These are phyloP conservation scores for Saccostrea echinata DNA, from an alignment of 1,140 invertebrate genomes.

Conservation along the genomic window DNA sequence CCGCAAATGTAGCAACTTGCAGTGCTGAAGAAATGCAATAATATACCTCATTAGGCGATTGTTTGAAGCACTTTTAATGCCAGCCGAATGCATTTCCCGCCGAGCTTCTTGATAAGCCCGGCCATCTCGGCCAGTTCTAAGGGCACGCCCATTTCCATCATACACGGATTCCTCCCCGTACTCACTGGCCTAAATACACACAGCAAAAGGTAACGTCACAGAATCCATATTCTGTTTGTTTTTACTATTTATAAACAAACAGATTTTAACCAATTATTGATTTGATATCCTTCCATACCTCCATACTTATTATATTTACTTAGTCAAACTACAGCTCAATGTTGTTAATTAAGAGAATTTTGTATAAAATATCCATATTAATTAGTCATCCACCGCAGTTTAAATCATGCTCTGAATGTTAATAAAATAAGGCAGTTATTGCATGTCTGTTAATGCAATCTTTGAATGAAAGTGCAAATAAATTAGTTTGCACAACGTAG, in stretches of 20 bases:
- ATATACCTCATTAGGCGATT: conserved; percentile 25
- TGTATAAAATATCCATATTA: neutral
- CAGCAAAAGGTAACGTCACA: neutral
- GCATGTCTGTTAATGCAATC: neutral
- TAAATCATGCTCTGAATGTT: neutral
- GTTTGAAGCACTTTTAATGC: conserved; percentile 11
- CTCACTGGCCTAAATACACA: conserved; percentile 40
- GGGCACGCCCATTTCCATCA: conserved; percentile 24
- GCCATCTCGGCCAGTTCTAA: conserved; percentile 38
- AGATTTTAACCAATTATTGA: no score
- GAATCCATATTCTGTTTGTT: neutral
- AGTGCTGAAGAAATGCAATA: neutral
- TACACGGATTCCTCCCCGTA: conserved; percentile 2
- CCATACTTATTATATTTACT: no score
- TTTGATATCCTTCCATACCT: no score
- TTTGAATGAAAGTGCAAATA: neutral
- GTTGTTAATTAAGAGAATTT: no score
- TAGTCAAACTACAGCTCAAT: no score
- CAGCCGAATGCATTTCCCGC: conserved; percentile 14
- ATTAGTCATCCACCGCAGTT: neutral
- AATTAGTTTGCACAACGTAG: no score
- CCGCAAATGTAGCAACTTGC: neutral
- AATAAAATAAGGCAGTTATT: neutral
- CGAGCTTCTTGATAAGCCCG: conserved; percentile 28
- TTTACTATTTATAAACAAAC: neutral